Evolutionary conservation across 2,888 invertebrate genomes (phyloP).

Genomic region (Dolichomitus sp.): DNA sequence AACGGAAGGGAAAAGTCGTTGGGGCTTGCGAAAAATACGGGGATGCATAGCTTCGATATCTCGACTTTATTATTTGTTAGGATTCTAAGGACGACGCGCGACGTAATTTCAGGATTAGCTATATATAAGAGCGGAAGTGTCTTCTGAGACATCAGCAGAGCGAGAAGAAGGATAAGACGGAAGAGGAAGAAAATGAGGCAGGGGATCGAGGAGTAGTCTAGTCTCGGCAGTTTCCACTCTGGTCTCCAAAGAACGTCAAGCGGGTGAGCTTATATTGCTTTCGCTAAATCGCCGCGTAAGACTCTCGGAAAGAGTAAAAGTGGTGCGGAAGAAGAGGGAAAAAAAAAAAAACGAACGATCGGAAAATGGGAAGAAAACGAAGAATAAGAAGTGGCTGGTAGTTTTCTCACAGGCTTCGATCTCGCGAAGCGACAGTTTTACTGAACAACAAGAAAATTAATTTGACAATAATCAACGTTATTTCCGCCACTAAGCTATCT

Average conservation of each 20-base stretch:
- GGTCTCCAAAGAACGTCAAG: constrained; percentile 23
- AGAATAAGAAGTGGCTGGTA: too few species aligned
- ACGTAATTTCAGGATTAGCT: constrained; percentile 58
- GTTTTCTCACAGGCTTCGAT: too few species aligned
- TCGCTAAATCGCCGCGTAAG: constrained; percentile 58
- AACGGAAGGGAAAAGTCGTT: constrained; percentile 12
- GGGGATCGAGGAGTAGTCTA: not conserved
- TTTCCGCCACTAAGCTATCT: too few species aligned
- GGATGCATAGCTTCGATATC: constrained; percentile 25
- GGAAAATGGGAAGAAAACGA: not conserved
- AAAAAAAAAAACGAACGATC: constrained; percentile 6
- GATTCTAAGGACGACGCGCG: constrained; percentile 27
- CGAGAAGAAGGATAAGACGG: constrained; percentile 1
- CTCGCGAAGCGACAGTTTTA: too few species aligned
- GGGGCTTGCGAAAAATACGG: not conserved
- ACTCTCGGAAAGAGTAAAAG: constrained; percentile 28
- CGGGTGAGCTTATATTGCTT: constrained; percentile 53
- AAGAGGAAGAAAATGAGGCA: not conserved
- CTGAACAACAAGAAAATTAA: too few species aligned
- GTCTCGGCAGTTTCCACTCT: constrained; percentile 32
- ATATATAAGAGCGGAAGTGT: constrained; percentile 8
- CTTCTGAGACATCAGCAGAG: not conserved
- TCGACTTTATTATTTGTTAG: constrained; percentile 56
- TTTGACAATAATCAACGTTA: too few species aligned
- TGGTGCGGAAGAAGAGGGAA: not conserved